Conservation (phyloP, 2,113 vertebrate genomes). For the Zapus hudsonius region DNA sequence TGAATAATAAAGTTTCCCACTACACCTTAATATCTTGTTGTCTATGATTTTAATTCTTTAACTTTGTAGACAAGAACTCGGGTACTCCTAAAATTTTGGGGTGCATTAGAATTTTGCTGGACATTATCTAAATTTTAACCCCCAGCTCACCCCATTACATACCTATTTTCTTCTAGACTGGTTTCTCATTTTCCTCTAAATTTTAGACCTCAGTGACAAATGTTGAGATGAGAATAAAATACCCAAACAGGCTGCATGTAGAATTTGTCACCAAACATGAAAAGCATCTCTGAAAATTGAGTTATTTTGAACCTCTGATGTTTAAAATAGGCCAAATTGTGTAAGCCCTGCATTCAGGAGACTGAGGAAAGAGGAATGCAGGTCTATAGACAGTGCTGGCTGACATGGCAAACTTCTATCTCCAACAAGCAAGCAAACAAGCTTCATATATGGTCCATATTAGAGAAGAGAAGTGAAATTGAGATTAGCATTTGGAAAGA, state of each 20-base stretch:
- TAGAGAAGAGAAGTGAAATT: accelerated
- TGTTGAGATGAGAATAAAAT: neutral
- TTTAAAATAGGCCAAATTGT: neutral
- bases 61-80: too few relatives aligned
- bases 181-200: neutral
- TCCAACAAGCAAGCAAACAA: neutral
- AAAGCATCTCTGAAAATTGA: neutral
- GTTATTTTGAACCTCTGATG: neutral
- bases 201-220: neutral
- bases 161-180: neutral
- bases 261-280: neutral
- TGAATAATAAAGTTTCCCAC: too few relatives aligned
- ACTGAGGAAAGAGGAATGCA: neutral
- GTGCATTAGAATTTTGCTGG: too few relatives aligned
- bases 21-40: too few relatives aligned
- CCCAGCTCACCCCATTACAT: too few relatives aligned
- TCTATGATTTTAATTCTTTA: too few relatives aligned
- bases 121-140: too few relatives aligned
- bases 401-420: neutral
- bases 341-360: neutral
- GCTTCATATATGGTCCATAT: neutral
- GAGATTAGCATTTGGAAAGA: neutral
- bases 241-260: neutral
- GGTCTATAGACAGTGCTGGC: neutral
- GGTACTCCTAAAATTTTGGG: too few relatives aligned